Evolutionary conservation across 2,113 vertebrate species (phyloP).

Genomic region (Sebastes fasciatus): DNA sequence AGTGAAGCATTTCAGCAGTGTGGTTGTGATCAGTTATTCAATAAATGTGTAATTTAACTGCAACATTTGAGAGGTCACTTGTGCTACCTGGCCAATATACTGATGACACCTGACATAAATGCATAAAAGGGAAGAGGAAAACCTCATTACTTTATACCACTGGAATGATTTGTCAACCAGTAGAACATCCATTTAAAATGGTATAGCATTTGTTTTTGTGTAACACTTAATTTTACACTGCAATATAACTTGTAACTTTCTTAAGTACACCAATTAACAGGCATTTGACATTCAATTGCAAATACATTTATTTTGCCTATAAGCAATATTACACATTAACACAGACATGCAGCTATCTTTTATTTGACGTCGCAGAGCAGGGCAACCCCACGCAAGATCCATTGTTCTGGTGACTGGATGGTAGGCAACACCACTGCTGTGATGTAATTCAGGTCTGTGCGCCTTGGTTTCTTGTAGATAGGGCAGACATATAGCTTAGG

Average conservation of each 20-base stretch:
- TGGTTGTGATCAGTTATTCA: slow-evolving; percentile 1
- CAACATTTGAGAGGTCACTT: background rate
- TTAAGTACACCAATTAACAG: background rate
- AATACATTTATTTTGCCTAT: background rate
- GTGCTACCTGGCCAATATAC: background rate
- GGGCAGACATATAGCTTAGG: slow-evolving; percentile 88
- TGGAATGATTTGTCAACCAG: background rate
- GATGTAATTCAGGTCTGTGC: slow-evolving; percentile 90
- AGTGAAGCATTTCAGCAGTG: background rate
- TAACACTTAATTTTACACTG: background rate
- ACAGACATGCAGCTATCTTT: slow-evolving; percentile 20
- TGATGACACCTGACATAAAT: background rate
- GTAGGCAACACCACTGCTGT: slow-evolving; percentile 86
- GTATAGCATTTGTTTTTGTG: background rate
- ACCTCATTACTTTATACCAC: background rate
- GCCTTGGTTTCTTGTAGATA: slow-evolving; percentile 89
- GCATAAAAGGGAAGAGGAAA: background rate
- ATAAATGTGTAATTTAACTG: background rate
- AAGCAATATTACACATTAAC: background rate
- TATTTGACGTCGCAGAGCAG: slow-evolving; percentile 91
- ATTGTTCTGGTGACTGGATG: slow-evolving; percentile 86
- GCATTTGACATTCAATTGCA: background rate
- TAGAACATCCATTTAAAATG: background rate
- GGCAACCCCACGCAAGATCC: slow-evolving; percentile 91
- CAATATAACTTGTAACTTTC: background rate